These are phyloP conservation scores for Gadopsis bispinosus DNA, from an alignment of 2,797 vertebrate species.

Conservation along the genomic window DNA sequence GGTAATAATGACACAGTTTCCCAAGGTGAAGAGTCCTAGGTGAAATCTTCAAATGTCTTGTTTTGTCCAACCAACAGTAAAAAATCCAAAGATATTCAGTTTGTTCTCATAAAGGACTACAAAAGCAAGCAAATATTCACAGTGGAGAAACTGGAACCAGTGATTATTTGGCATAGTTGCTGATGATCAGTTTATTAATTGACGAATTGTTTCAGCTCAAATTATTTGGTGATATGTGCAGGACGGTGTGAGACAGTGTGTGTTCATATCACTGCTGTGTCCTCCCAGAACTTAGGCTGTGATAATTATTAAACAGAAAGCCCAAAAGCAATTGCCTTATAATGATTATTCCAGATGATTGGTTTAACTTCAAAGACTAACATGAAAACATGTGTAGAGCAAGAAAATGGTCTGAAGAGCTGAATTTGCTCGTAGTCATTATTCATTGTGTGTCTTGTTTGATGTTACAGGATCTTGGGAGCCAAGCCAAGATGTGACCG, in stretches of 20 bases:
- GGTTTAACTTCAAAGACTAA: slow-evolving; percentile 56
- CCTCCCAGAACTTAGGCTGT: slow-evolving; percentile 29
- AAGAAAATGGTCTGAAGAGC: slow-evolving; percentile 19
- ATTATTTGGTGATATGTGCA: slow-evolving; percentile 12
- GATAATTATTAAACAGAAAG: slow-evolving; percentile 52
- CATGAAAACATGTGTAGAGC: slow-evolving; percentile 31
- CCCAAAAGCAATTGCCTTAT: slow-evolving; percentile 40
- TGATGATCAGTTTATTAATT: background rate
- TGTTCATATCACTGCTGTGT: slow-evolving; percentile 26
- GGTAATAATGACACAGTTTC: background rate
- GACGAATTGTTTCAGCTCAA: background rate
- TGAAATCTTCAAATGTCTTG: background rate
- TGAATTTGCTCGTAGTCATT: slow-evolving; percentile 39
- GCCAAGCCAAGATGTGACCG: slow-evolving; percentile 83
- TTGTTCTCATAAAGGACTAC: background rate
- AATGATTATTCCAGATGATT: slow-evolving; percentile 41
- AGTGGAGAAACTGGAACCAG: background rate
- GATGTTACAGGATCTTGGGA: slow-evolving; percentile 83
- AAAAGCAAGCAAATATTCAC: background rate
- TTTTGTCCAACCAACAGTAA: background rate
- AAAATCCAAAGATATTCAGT: background rate
- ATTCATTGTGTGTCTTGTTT: slow-evolving; percentile 77
- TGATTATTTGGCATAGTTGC: background rate
- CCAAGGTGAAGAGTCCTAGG: background rate
- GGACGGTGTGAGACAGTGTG: background rate